Base-by-base conservation (phyloP, 2,888 invertebrate genomes). In the Megaustenia siamemsis region DNA sequence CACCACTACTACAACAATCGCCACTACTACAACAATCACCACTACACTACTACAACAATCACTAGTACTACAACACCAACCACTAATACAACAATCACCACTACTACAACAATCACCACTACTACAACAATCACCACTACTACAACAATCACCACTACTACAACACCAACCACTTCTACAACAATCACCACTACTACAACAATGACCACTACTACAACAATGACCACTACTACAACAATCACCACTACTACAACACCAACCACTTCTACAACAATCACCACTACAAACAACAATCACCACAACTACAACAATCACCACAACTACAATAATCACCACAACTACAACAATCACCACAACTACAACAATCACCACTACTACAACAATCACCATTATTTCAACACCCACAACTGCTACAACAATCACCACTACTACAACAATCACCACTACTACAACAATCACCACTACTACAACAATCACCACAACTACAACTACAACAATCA, bases 1-100 rank as follows among this genome's bases (percentile, higher is more conserved):
- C 38, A 80, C 68, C 49, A 68, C 68, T 80, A 80, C 68, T 80
- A 68, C 53, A 68, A 68, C 80, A 18, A 80, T 68, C 15, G 38
- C 68, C 49, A 45, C 80, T 68, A 66, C 53, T 77, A 28, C 56
- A 56, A 56, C 77, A 56, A 56, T n/a, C 56, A 56, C 77, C 35
- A 56, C 77, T 77, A 56, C 77, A 69, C 40, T 69, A 69, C 69
- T 69, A 69, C 69, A 38, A 40, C 63, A 28, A 63, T 28, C 28
- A 28, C 63, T 2, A 63, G 28, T n/a, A 63, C 10, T n/a, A 63
- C 69, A 18, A 69, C 69, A 38, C 15, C 38, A 38, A 15, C 69
- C 38, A 15, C 69, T 69, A 5, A 35, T 38, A 69, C 69, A 38
- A 69, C 35, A 12, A 69, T 28, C 38, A 38, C 69, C 15, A 38